Base-by-base conservation (phyloP, 2,113 vertebrate genomes). In the Xiphias gladius region DNA sequence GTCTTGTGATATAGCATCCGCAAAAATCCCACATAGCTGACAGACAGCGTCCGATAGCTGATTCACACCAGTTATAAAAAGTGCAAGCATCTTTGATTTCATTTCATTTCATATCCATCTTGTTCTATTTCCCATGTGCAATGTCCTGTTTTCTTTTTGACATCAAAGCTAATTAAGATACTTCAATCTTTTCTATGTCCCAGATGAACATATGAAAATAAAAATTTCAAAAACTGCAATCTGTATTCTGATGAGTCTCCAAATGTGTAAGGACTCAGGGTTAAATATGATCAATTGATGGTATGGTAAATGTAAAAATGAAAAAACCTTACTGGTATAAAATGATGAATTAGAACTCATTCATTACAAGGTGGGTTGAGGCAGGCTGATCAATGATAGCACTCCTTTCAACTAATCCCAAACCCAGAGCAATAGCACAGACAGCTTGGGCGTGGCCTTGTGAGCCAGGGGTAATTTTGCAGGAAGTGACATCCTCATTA, bases 91-190 rank as follows among this genome's bases (percentile, higher is more conserved):
- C 59, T 74, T 74, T 82, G 69, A 83, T 76, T 83, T 79, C 10
- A 64, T 89, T 88, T 61, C 20, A 39, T 39, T 39, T 39, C 20
- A 39, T 39, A 7, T 39, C 50, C 68, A 84, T 78, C 69, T 62
- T 5, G 1, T 70, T 68, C 66, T 46, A 14, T 81, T 84, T 83
- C 78, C 75, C 68, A 76, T 28, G 66, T 68, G 84, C 85, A 73
- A 77, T 68, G 46, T 62, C 76, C 46, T 73, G 39, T 80, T 89
- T 85, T 88, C 75, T 50, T 59, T 89, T 65, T 59, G 73, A 82
- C 68, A 80, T 88, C 74, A 87, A 86, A 85, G 76, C 71, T 65
- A 52, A 82, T 86, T 76, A 73, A 87, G 86, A 88, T 86, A 84
- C 41, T 22, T 83, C 66, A 63, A 82, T 82, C 41, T 76, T 61